Percentiles rank a stretch among this genome's conserved stretches.
Evolutionary conservation across 1,140 invertebrate genomes (phyloP).

Genomic region (Polypedilum pembai): DNA sequence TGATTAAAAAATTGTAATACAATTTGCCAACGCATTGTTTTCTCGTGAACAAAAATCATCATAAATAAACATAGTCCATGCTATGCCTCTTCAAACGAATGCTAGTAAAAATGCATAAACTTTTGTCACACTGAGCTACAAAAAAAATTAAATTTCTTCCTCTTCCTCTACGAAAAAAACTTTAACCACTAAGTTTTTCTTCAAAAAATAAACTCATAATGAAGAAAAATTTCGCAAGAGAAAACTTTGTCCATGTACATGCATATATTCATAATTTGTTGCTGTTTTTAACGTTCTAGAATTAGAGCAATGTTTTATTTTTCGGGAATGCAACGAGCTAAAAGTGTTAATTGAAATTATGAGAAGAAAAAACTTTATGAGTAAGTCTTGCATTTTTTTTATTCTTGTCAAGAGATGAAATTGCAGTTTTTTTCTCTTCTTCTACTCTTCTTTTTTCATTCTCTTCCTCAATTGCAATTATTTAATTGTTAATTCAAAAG

Average conservation of each 20-base stretch:
- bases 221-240: background rate
- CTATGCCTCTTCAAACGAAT: too few species aligned
- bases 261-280: too few species aligned
- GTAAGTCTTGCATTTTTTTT: background rate
- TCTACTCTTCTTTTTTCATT: background rate
- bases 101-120: too few species aligned
- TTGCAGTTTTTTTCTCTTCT: background rate
- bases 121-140: background rate
- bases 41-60: too few species aligned
- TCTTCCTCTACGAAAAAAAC: background rate
- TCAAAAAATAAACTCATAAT: background rate
- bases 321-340: background rate
- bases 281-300: too few species aligned
- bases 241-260: background rate
- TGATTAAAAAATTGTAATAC: too few species aligned
- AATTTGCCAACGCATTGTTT: too few species aligned
- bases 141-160: background rate
- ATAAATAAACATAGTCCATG: too few species aligned
- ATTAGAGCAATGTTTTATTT: too few species aligned
- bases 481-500: constrained; percentile 19
- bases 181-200: background rate
- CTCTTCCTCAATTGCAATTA: constrained; percentile 12
- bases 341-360: constrained; percentile 14
- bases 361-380: background rate
- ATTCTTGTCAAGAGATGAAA: background rate